These are phyloP conservation scores for Galerucella pusilla DNA, from an alignment of 2,888 invertebrate genomes.

Conservation along the genomic window DNA sequence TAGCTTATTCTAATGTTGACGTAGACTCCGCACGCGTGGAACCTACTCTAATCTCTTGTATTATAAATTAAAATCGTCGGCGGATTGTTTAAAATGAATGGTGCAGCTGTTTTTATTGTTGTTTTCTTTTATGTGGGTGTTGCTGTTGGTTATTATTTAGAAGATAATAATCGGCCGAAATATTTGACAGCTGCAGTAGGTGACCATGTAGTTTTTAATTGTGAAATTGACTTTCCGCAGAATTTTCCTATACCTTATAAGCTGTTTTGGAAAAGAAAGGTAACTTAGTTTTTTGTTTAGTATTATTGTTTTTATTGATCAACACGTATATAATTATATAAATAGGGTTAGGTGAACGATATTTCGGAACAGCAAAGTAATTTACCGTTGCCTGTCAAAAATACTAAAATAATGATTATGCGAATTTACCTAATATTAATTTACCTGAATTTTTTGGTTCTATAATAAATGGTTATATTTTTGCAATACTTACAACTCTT, in stretches of 20 bases:
- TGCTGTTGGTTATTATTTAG: slow-evolving; percentile 53
- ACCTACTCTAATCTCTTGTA: slow-evolving; percentile 10
- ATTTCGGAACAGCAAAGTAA: too few species aligned
- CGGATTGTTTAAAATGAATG: slow-evolving; percentile 37
- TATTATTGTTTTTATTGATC: slow-evolving; percentile 14
- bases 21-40: slow-evolving; percentile 32
- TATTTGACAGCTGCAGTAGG: slow-evolving; percentile 76
- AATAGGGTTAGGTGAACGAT: not conserved
- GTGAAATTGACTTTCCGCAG: slow-evolving; percentile 89
- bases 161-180: slow-evolving; percentile 58
- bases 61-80: not conserved
- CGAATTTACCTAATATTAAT: too few species aligned
- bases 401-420: too few species aligned
- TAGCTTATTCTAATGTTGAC: slow-evolving; percentile 47
- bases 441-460: too few species aligned
- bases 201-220: slow-evolving; percentile 82
- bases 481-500: too few species aligned
- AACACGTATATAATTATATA: not conserved
- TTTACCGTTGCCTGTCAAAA: too few species aligned
- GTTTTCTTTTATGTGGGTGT: slow-evolving; percentile 22
- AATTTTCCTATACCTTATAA: slow-evolving; percentile 87
- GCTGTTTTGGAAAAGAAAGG: slow-evolving; percentile 91
- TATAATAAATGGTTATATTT: too few species aligned
- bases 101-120: slow-evolving; percentile 39
- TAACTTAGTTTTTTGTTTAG: slow-evolving; percentile 65